These are phyloP conservation scores for Liasis olivaceus DNA, from an alignment of 2,797 vertebrate species.

Conservation along the genomic window DNA sequence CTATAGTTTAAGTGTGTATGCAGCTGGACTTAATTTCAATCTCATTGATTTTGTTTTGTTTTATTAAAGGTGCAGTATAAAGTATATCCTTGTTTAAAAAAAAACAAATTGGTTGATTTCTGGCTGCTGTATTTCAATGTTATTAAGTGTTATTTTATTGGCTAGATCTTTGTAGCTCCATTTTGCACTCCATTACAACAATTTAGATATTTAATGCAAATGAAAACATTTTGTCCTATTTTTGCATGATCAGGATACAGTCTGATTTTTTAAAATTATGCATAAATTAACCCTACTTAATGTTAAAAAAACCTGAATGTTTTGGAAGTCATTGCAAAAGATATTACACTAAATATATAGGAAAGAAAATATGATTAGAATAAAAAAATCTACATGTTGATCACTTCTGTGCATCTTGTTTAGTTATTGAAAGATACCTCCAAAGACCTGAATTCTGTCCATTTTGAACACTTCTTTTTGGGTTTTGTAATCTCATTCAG, in stretches of 20 bases:
- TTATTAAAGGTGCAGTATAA: not conserved
- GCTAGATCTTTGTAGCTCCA: constrained; percentile 24
- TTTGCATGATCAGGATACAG: constrained; percentile 36
- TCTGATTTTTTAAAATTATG: constrained; percentile 33
- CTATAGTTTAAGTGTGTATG: not conserved
- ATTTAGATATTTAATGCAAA: constrained; percentile 41
- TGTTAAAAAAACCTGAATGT: not conserved
- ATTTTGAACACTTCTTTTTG: not conserved
- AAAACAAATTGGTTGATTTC: constrained; percentile 25
- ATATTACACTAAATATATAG: not conserved
- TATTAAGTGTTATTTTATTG: constrained; percentile 43
- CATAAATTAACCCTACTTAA: constrained; percentile 43
- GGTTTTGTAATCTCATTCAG: not conserved
- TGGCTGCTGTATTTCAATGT: constrained; percentile 17
- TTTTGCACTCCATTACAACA: constrained; percentile 5
- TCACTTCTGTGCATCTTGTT: not conserved
- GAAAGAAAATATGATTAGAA: constrained; percentile 1
- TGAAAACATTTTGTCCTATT: constrained; percentile 39
- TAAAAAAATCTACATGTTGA: not conserved
- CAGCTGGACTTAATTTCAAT: not conserved
- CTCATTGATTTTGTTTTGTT: not conserved
- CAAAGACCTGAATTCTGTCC: not conserved
- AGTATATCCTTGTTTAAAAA: not conserved
- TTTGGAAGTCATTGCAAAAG: constrained; percentile 26
- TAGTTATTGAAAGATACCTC: not conserved